Conservation (phyloP, 2,113 vertebrate species). For the Jacana jacana region DNA sequence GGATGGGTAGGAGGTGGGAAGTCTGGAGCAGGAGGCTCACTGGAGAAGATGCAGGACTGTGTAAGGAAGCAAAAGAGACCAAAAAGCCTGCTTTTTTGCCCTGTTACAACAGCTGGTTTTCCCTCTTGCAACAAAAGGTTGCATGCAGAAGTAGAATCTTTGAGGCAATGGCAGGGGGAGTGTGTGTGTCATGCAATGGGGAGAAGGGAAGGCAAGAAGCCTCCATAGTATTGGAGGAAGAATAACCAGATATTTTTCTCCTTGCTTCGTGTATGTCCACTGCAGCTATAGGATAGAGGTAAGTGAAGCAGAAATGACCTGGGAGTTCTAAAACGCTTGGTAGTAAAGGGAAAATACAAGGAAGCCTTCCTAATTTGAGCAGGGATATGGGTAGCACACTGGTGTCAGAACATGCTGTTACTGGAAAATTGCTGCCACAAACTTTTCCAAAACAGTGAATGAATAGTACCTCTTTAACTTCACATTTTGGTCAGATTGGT, state of each 20-base stretch:
- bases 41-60: neutral
- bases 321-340: neutral
- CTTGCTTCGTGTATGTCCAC: neutral
- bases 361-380: neutral
- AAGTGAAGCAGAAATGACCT: neutral
- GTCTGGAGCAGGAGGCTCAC: neutral
- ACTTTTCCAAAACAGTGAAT: neutral
- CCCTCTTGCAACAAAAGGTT: neutral
- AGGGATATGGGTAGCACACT: neutral
- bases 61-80: neutral
- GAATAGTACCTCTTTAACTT: neutral
- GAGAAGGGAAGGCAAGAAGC: neutral
- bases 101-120: neutral
- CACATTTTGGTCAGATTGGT: neutral
- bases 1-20: neutral
- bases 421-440: neutral
- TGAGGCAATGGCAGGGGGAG: neutral
- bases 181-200: neutral
- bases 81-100: neutral
- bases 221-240: neutral
- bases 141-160: neutral
- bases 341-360: neutral
- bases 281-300: rapidly evolving
- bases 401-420: neutral
- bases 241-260: neutral